Evolutionary conservation across 2,888 invertebrate species (phyloP).

Genomic region (Acrobasis repandana): DNA sequence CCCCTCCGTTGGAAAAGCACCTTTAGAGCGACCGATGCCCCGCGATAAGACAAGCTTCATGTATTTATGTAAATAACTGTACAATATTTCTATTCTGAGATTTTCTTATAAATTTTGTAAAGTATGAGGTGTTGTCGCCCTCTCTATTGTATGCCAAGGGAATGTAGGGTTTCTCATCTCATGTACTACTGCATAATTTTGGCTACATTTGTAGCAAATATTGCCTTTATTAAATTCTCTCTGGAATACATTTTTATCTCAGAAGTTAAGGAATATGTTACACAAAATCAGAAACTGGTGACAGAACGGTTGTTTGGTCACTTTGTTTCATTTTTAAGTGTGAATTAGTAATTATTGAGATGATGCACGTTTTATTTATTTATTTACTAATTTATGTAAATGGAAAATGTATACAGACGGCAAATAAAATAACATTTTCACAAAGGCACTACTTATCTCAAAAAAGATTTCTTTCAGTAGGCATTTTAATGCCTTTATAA

Average conservation of each 20-base stretch:
- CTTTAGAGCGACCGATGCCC: slow-evolving; percentile 17
- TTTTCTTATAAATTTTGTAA: slow-evolving; percentile 7
- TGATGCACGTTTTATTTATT: too few relatives aligned
- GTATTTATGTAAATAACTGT: slow-evolving; percentile 21
- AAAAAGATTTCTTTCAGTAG: too few relatives aligned
- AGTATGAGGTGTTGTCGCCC: slow-evolving; percentile 7
- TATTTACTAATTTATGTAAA: too few relatives aligned
- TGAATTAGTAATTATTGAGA: too few relatives aligned
- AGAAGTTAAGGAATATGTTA: not conserved
- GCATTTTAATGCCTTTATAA: too few relatives aligned
- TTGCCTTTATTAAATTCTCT: not conserved
- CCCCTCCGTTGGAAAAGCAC: too few relatives aligned
- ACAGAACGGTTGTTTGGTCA: too few relatives aligned
- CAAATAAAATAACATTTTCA: too few relatives aligned
- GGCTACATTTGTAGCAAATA: not conserved
- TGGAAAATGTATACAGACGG: too few relatives aligned
- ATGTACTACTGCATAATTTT: not conserved
- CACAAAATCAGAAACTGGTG: not conserved
- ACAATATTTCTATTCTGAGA: slow-evolving; percentile 14
- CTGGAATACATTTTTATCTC: not conserved
- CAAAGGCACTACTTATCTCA: too few relatives aligned
- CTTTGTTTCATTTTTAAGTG: too few relatives aligned
- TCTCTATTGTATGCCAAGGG: not conserved
- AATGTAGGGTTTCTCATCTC: not conserved
- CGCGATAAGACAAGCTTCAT: slow-evolving; percentile 24